Conservation (phyloP, 2,113 vertebrate species). For the Pardalotus punctatus region DNA sequence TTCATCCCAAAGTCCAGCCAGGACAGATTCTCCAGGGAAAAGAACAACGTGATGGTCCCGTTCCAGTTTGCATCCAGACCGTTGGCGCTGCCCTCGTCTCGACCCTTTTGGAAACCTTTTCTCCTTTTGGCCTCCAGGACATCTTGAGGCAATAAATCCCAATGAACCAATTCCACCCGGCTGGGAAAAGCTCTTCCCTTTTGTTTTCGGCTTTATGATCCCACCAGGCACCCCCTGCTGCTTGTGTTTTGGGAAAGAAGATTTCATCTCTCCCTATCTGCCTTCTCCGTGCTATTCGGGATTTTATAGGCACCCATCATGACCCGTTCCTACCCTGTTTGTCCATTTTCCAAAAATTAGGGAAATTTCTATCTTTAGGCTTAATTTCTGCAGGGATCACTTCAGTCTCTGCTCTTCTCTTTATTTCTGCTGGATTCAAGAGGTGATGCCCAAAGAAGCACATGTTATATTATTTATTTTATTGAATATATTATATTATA, state of each 20-base stretch:
- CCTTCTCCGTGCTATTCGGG: background rate
- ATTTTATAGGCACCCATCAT: background rate
- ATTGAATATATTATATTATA: background rate
- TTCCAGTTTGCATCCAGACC: background rate
- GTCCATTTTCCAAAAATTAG: background rate
- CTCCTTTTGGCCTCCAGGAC: background rate
- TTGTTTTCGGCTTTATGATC: background rate
- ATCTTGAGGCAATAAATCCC: conserved; percentile 2
- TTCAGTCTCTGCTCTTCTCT: background rate
- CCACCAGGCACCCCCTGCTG: conserved; percentile 13
- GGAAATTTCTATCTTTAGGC: background rate
- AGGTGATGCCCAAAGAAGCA: background rate
- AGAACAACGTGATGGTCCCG: background rate
- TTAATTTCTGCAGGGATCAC: background rate
- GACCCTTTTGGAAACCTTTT: background rate
- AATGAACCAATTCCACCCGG: background rate
- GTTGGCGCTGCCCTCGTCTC: background rate
- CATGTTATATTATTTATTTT: background rate
- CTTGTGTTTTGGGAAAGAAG: conserved; percentile 39
- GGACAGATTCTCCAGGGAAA: background rate
- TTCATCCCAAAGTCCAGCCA: background rate
- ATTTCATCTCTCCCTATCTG: background rate
- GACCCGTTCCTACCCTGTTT: background rate
- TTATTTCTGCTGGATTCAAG: background rate
- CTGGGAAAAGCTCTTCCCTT: background rate